phyloP scores from a whole-genome alignment of 2,113 vertebrate species.

The Mandrillus leucophaeus region DNA sequence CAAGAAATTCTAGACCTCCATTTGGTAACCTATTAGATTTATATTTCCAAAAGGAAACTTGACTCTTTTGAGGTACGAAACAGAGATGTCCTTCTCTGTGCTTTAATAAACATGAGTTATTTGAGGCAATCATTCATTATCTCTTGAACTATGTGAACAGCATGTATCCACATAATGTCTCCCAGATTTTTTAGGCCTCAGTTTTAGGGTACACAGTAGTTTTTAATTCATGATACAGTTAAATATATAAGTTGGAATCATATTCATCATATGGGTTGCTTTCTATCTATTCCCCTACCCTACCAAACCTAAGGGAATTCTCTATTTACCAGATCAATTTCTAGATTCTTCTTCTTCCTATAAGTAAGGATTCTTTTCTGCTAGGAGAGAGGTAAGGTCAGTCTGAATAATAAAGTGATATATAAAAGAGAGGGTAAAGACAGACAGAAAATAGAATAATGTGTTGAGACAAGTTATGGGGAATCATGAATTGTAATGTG shows the following conservation, averaged over 20 bases:
- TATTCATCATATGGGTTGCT: neutral
- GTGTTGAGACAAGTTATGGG: neutral
- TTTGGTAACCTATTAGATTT: neutral
- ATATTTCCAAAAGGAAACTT: constrained; percentile 6
- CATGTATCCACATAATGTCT: neutral
- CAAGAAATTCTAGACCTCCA: neutral
- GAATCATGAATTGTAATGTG: neutral
- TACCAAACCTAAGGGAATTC: neutral
- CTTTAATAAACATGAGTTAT: constrained; percentile 29
- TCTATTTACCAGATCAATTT: neutral
- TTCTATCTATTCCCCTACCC: neutral
- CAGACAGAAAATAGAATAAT: neutral
- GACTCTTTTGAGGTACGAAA: neutral
- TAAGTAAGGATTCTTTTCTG: neutral
- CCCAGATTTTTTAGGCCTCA: neutral
- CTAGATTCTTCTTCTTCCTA: neutral
- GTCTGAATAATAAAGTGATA: neutral
- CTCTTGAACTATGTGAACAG: neutral
- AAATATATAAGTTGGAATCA: neutral
- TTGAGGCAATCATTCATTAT: constrained; percentile 5
- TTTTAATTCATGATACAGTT: neutral
- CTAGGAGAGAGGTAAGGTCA: neutral
- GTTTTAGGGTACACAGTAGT: neutral
- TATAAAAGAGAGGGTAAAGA: neutral
- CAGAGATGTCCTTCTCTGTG: neutral